Percentiles rank a stretch among this genome's conserved stretches.
Evolutionary conservation across 2,113 vertebrate genomes (phyloP).

Genomic region (Oxyura jamaicensis): DNA sequence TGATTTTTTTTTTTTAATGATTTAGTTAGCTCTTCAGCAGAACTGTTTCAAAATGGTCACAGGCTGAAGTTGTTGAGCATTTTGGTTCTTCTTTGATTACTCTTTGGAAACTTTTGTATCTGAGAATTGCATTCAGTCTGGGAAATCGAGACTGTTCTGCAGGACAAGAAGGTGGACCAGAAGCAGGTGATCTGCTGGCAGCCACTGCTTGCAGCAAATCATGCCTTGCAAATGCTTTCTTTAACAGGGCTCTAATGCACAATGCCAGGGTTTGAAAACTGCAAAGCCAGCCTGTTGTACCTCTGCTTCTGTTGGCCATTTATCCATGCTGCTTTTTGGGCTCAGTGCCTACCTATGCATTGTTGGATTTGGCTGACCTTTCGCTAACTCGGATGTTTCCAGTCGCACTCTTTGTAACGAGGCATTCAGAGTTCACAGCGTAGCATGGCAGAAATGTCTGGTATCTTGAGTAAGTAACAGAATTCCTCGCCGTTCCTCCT

Average conservation of each 20-base stretch:
- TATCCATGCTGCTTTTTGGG: neutral
- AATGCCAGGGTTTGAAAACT: slow-evolving; percentile 38
- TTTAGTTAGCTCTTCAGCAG: neutral
- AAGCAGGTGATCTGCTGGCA: slow-evolving; percentile 1
- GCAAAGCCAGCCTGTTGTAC: slow-evolving; percentile 30
- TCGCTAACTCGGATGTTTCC: slow-evolving; percentile 26
- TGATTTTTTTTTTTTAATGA: neutral
- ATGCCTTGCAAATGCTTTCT: slow-evolving; percentile 16
- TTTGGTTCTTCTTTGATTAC: neutral
- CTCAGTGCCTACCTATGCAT: slow-evolving; percentile 14
- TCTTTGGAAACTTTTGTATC: neutral
- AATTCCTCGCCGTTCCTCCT: neutral
- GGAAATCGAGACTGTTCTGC: slow-evolving; percentile 26
- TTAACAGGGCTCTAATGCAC: neutral
- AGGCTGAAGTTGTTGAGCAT: too few species aligned
- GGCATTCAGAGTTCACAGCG: neutral
- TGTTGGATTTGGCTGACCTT: slow-evolving; percentile 54
- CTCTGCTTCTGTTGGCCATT: slow-evolving; percentile 20
- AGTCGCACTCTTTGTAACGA: slow-evolving; percentile 9
- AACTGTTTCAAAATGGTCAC: neutral
- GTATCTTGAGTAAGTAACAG: neutral
- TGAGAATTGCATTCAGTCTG: neutral
- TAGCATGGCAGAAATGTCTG: neutral
- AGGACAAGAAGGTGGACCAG: neutral
- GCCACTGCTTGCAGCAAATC: neutral